phyloP scores from a whole-genome alignment of 1,140 invertebrate genomes.

The Panagrolaimus sp. region DNA sequence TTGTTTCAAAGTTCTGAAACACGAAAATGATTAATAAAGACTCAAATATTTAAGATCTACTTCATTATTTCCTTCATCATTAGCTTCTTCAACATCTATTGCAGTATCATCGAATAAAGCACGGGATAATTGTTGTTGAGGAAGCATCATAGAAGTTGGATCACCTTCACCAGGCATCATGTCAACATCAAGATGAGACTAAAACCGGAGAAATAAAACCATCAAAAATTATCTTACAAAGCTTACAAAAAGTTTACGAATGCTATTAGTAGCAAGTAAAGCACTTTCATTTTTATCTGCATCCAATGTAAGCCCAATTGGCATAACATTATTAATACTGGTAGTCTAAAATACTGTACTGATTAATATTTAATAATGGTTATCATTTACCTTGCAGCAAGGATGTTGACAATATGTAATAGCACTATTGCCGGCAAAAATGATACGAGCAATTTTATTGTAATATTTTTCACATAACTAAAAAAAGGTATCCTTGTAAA shows the following conservation, averaged over 20 bases:
- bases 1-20: neutral
- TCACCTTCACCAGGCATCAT: conserved; percentile 43
- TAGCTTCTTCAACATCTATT: neutral
- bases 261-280: neutral
- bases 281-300: neutral
- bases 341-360: too few relatives aligned
- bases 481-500: neutral
- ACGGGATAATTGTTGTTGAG: conserved; percentile 37
- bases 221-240: too few relatives aligned
- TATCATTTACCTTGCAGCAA: neutral
- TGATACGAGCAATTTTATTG: neutral
- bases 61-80: neutral
- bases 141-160: conserved; percentile 23
- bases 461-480: neutral
- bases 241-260: neutral
- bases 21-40: too few relatives aligned
- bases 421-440: neutral
- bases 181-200: conserved; percentile 20
- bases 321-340: conserved; percentile 6
- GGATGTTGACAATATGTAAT: neutral
- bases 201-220: too few relatives aligned
- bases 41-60: neutral
- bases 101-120: neutral
- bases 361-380: too few relatives aligned
- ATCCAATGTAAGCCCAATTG: neutral